Evolutionary conservation across 1,140 invertebrate genomes (phyloP).

Genomic region (Palaemon carinicauda): DNA sequence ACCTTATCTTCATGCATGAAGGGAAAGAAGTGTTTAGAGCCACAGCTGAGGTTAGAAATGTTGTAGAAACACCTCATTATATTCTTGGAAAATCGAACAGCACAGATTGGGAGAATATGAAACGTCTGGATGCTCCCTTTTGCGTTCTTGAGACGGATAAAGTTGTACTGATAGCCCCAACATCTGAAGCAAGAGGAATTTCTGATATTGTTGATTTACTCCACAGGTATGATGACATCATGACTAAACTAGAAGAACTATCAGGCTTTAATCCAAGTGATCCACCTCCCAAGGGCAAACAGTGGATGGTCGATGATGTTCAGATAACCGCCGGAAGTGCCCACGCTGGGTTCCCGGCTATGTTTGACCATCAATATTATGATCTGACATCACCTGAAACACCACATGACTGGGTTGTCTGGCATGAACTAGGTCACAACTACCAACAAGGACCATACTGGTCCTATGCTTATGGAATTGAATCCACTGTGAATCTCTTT

Average conservation of each 20-base stretch:
- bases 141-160: background rate
- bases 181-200: background rate
- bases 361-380: slow-evolving; percentile 6
- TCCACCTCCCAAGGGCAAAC: slow-evolving; percentile 20
- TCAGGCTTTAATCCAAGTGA: background rate
- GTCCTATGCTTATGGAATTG: slow-evolving; percentile 26
- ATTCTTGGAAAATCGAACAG: background rate
- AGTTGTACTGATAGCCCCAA: slow-evolving; percentile 11
- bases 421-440: slow-evolving; percentile 30
- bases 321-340: slow-evolving; percentile 25
- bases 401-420: slow-evolving; percentile 18
- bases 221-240: slow-evolving; percentile 10
- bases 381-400: background rate
- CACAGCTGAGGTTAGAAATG: slow-evolving; percentile 10
- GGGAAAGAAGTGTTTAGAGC: background rate
- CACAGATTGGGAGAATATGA: background rate
- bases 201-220: background rate
- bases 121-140: background rate
- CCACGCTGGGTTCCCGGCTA: slow-evolving; percentile 19
- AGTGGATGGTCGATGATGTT: slow-evolving; percentile 31
- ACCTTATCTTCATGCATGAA: slow-evolving; percentile 20
- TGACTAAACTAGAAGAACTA: background rate
- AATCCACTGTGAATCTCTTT: slow-evolving; percentile 28
- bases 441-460: slow-evolving; percentile 12
- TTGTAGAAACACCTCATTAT: slow-evolving; percentile 16